Base-by-base conservation (phyloP, 2,888 invertebrate genomes). In the Endotricha flammealis region DNA sequence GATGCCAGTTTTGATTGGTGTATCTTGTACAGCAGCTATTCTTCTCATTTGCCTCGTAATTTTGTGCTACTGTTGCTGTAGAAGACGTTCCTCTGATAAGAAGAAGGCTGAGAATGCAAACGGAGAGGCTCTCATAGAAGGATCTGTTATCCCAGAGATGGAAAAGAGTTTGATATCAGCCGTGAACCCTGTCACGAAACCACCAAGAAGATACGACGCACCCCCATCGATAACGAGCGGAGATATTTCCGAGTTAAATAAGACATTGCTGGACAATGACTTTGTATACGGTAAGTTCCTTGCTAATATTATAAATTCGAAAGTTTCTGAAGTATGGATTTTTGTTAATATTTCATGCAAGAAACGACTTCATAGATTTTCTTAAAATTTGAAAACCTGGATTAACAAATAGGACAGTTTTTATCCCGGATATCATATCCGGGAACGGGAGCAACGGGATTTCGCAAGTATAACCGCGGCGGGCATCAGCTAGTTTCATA, bases 161-260 rank as follows among this genome's bases (percentile, higher is more conserved):
- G 94, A 95, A 65, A 95, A 95, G 71, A 93, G 94, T 45, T 79
- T 95, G 31, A 91, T 95, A 46, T 93, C 93, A 2, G 93, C 94
- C 33, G 93, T 95, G 14, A 95, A 95, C 77, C 95, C 95, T 0
- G 92, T 95, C 10, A 92, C 93, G 39, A 95, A 95, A 62, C 94
- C 95, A 0, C 94, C 94, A 3, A 85, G 95, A 31, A 88, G 94
- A 42, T 93, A 92, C 48, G 94, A 94, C 41, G 90, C 90, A 36
- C 92, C 93, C 12, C 88, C 90, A 7, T 91, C 92, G 4, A 90
- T 91, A 12, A 90, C 89, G 33, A 91, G 91, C 45, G 93, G 92
- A 35, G 95, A 95, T 77, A 92, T 93, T 78, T 93, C 93, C 41
- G 95, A 95, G 68, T 87, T 92, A 44, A 95, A 94, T 70, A 91